Percentiles rank a stretch among this genome's conserved stretches.
These are phyloP conservation scores for Galeopsomyia nigrocyanea DNA, from an alignment of 2,888 invertebrate genomes.

Conservation along the genomic window DNA sequence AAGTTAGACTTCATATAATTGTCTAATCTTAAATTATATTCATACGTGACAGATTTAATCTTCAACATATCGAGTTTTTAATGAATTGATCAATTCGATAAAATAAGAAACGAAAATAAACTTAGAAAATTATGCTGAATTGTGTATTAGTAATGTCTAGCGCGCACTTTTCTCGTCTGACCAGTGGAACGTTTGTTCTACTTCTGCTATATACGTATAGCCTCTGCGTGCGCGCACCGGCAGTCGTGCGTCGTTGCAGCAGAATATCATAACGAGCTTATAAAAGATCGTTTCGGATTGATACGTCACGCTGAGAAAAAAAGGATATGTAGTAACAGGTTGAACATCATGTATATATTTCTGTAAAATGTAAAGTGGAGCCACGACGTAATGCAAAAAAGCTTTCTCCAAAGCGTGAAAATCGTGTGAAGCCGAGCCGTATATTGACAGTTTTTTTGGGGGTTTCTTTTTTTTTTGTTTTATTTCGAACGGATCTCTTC, in stretches of 20 bases:
- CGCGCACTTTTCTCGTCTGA: slow-evolving; percentile 18
- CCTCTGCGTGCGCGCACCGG: not conserved
- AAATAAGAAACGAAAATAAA: not conserved
- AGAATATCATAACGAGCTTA: no score
- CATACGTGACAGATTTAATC: no score
- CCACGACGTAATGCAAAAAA: no score
- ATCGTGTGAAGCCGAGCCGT: not conserved
- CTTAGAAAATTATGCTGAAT: not conserved
- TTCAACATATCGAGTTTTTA: no score
- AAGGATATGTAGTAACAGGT: no score
- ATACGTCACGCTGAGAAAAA: not conserved
- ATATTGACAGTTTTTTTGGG: no score
- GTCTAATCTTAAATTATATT: no score
- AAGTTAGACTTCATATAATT: no score
- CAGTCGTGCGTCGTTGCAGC: not conserved
- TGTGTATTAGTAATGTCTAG: not conserved
- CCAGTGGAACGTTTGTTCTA: slow-evolving; percentile 22
- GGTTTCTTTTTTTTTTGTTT: no score
- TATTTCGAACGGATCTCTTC: not conserved
- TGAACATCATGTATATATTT: not conserved
- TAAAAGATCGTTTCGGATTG: not conserved
- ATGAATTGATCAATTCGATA: no score
- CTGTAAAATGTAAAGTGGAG: not conserved
- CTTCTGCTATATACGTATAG: slow-evolving; percentile 13
- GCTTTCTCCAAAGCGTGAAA: slow-evolving; percentile 5